Conservation (phyloP, 2,888 invertebrate genomes). For the Euphydryas editha region DNA sequence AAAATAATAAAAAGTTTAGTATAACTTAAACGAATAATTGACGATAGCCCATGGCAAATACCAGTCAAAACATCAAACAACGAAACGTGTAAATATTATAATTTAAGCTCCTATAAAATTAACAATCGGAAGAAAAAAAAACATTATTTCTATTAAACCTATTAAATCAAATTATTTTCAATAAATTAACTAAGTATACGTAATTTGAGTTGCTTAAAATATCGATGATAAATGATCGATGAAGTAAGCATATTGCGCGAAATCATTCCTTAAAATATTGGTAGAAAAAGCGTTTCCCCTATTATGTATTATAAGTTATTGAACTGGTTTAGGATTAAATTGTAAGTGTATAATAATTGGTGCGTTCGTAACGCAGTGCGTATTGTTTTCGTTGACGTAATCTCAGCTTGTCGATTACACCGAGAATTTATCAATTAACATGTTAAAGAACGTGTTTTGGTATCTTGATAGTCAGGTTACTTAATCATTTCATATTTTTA, state of each 20-base stretch:
- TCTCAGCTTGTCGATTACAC: slow-evolving; percentile 19
- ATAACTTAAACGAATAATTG: too few relatives aligned
- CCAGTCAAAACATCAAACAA: too few relatives aligned
- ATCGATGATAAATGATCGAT: too few relatives aligned
- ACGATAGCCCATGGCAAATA: too few relatives aligned
- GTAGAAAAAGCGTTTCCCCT: slow-evolving; percentile 15
- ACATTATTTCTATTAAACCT: too few relatives aligned
- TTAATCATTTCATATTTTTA: not conserved
- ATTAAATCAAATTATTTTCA: too few relatives aligned
- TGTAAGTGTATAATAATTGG: slow-evolving; percentile 26
- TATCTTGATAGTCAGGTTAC: not conserved
- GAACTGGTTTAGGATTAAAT: slow-evolving; percentile 26
- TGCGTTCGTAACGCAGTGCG: slow-evolving; percentile 35
- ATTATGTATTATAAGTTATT: slow-evolving; percentile 20
- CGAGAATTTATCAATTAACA: slow-evolving; percentile 7
- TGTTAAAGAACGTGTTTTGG: not conserved
- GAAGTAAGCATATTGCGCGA: too few relatives aligned
- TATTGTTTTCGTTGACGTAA: slow-evolving; percentile 26
- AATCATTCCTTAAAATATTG: not conserved
- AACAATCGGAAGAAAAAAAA: too few relatives aligned
- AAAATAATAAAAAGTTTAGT: not conserved
- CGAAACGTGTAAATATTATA: too few relatives aligned
- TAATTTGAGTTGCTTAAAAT: too few relatives aligned
- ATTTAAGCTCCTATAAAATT: too few relatives aligned
- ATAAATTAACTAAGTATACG: too few relatives aligned